Evolutionary conservation across 2,888 invertebrate species (phyloP).

Genomic region (Lithophane semibrunnea): DNA sequence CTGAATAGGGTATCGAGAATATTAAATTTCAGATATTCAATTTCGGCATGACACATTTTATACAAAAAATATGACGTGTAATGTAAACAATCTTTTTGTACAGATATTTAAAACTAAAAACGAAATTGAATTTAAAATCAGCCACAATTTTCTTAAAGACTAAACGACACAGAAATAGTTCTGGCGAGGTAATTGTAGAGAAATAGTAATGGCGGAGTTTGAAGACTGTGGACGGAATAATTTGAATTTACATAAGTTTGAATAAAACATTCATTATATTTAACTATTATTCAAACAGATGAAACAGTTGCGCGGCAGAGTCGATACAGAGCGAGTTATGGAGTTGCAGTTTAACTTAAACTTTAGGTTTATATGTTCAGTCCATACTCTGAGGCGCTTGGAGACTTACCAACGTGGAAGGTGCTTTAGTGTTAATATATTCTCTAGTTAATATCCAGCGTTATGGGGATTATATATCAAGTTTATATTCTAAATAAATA

Average conservation of each 20-base stretch:
- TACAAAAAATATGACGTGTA: slow-evolving; percentile 15
- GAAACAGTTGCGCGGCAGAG: slow-evolving; percentile 64
- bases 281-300: slow-evolving; percentile 66
- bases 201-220: slow-evolving; percentile 72
- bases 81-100: neutral
- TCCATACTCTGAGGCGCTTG: slow-evolving; percentile 63
- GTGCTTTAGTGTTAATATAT: slow-evolving; percentile 48
- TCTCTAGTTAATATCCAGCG: slow-evolving; percentile 23
- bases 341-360: slow-evolving; percentile 77
- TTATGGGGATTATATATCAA: slow-evolving; percentile 21
- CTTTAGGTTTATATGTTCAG: slow-evolving; percentile 66
- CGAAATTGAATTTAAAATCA: slow-evolving; percentile 57
- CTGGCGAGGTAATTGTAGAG: slow-evolving; percentile 73
- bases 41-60: slow-evolving; percentile 17
- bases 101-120: slow-evolving; percentile 25
- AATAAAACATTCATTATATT: slow-evolving; percentile 71
- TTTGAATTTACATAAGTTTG: slow-evolving; percentile 79
- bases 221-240: slow-evolving; percentile 72
- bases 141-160: slow-evolving; percentile 63
- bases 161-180: slow-evolving; percentile 71
- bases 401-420: slow-evolving; percentile 56
- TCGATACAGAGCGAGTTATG: slow-evolving; percentile 66
- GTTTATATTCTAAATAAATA: slow-evolving; percentile 5
- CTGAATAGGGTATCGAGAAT: neutral
- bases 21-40: slow-evolving; percentile 23